Conservation (phyloP, 2,888 invertebrate genomes). For the Cosmopolites sordidus region DNA sequence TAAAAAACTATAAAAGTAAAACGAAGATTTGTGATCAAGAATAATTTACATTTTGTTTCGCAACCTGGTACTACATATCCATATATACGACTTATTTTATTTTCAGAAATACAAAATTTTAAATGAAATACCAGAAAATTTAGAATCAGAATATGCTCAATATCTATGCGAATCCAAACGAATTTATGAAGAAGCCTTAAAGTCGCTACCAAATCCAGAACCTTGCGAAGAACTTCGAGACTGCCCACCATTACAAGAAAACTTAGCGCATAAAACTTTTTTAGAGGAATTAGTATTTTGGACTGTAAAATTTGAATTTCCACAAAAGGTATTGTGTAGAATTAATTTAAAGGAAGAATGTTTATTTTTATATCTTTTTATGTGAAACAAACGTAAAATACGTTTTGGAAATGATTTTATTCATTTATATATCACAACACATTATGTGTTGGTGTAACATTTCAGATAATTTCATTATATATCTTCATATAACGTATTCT, state of each 20-base stretch:
- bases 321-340: slow-evolving; percentile 63
- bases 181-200: slow-evolving; percentile 78
- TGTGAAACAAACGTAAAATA: neutral
- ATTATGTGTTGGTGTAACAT: no score
- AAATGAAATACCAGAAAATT: slow-evolving; percentile 59
- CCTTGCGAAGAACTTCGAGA: slow-evolving; percentile 73
- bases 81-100: slow-evolving; percentile 16
- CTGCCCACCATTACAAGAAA: slow-evolving; percentile 73
- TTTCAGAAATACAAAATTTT: slow-evolving; percentile 68
- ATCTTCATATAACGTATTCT: no score
- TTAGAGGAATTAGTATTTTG: slow-evolving; percentile 96
- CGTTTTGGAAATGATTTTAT: neutral
- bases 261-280: slow-evolving; percentile 76
- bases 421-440: no score
- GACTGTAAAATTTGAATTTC: slow-evolving; percentile 96
- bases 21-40: no score
- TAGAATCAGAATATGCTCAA: slow-evolving; percentile 65
- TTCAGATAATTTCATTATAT: no score
- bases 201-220: slow-evolving; percentile 67
- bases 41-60: no score
- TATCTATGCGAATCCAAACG: slow-evolving; percentile 70
- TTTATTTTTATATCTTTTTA: neutral
- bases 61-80: no score
- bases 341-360: no score
- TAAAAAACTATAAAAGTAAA: no score